Evolutionary conservation across 2,113 vertebrate species (phyloP).

Genomic region (Micronycteris hirsuta): DNA sequence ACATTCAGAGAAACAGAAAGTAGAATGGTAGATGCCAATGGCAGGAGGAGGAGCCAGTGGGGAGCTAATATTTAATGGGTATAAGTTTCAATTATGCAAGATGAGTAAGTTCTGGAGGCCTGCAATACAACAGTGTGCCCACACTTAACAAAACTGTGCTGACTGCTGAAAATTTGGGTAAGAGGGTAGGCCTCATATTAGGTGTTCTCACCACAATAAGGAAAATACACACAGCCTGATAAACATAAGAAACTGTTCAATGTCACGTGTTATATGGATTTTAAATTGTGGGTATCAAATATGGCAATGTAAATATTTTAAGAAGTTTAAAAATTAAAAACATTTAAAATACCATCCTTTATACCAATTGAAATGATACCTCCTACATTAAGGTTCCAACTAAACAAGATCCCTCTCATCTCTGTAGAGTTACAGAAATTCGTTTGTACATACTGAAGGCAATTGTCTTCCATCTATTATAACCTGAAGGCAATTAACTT

Average conservation of each 20-base stretch:
- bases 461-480: background rate
- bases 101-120: background rate
- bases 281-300: background rate
- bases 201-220: background rate
- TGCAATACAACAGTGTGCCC: background rate
- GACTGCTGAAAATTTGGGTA: background rate
- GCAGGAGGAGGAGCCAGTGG: background rate
- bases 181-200: background rate
- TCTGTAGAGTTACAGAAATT: background rate
- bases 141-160: background rate
- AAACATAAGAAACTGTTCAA: background rate
- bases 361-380: background rate
- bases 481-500: background rate
- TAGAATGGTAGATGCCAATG: background rate
- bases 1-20: background rate
- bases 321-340: background rate
- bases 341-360: background rate
- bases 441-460: background rate
- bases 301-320: background rate
- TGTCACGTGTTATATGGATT: background rate
- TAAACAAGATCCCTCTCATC: background rate
- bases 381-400: background rate
- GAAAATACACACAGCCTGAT: background rate
- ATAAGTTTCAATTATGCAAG: background rate
- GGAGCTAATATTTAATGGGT: background rate